A percentile compares a stretch with the other conserved stretches of the same genome.
Evolutionary conservation across 2,797 vertebrate genomes (phyloP).

Genomic region (Anolis apletophallus): DNA sequence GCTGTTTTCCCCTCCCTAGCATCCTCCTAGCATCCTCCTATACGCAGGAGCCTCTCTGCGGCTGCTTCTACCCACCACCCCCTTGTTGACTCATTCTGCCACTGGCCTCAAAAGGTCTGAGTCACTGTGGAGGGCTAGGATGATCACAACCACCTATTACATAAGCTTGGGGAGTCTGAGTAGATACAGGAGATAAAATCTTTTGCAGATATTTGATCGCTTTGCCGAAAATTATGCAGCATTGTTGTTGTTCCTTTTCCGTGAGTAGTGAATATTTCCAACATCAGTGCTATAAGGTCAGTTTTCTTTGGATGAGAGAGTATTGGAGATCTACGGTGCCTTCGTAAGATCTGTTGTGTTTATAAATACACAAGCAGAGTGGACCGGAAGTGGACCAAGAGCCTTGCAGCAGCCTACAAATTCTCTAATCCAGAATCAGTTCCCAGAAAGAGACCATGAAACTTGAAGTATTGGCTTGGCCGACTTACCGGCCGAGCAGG

Average conservation of each 20-base stretch:
- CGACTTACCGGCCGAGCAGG: too few species aligned
- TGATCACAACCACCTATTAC: background rate
- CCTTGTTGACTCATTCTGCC: constrained; percentile 14
- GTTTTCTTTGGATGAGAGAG: background rate
- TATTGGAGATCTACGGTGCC: background rate
- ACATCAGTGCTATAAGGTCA: background rate
- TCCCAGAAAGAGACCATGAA: background rate
- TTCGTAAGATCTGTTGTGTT: constrained; percentile 2
- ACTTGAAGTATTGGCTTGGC: background rate
- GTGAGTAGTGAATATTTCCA: background rate
- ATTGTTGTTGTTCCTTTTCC: background rate
- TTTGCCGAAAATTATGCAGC: background rate
- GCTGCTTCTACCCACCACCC: background rate
- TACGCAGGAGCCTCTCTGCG: background rate
- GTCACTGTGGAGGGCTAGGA: constrained; percentile 4
- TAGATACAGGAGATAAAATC: background rate
- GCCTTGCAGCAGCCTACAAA: background rate
- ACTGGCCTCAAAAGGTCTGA: constrained; percentile 10
- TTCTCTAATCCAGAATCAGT: background rate
- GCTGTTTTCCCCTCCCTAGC: background rate
- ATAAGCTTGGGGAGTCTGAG: background rate
- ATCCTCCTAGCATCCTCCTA: background rate
- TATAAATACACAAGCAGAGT: background rate
- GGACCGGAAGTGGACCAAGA: background rate
- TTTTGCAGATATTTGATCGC: constrained; percentile 27